Evolutionary conservation across 2,888 invertebrate genomes (phyloP).

Genomic region (Anorthoa munda): DNA sequence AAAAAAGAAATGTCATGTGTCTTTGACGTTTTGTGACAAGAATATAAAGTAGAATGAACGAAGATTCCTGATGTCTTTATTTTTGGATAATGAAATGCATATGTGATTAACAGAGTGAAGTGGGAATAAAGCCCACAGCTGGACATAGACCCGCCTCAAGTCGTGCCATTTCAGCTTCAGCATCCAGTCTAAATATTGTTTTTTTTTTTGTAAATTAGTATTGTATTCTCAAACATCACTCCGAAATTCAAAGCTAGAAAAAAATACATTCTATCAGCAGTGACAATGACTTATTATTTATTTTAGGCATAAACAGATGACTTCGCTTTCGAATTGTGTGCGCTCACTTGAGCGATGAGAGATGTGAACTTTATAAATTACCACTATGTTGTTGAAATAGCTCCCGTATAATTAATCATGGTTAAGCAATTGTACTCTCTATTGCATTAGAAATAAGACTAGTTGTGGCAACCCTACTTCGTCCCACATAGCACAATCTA

Average conservation of each 20-base stretch:
- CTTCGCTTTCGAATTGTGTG: slow-evolving; percentile 20
- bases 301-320: slow-evolving; percentile 16
- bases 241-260: slow-evolving; percentile 5
- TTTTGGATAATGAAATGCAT: too few species aligned
- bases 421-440: slow-evolving; percentile 3
- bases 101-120: not conserved
- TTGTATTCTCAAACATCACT: not conserved
- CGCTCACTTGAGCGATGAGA: not conserved
- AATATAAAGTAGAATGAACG: slow-evolving; percentile 5
- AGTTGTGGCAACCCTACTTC: slow-evolving; percentile 42
- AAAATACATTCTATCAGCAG: too few species aligned
- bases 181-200: not conserved
- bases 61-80: not conserved
- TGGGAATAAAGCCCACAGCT: not conserved
- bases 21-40: not conserved
- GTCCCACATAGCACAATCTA: slow-evolving; percentile 57
- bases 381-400: not conserved
- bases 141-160: not conserved
- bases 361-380: not conserved
- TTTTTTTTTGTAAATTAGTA: too few species aligned
- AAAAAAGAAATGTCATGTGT: slow-evolving; percentile 8
- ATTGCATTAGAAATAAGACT: not conserved
- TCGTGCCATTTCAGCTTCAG: not conserved
- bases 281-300: too few species aligned
- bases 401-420: slow-evolving; percentile 1